Evolutionary conservation across 2,797 vertebrate genomes (phyloP).

Genomic region (Otolemur crassicaudatus): DNA sequence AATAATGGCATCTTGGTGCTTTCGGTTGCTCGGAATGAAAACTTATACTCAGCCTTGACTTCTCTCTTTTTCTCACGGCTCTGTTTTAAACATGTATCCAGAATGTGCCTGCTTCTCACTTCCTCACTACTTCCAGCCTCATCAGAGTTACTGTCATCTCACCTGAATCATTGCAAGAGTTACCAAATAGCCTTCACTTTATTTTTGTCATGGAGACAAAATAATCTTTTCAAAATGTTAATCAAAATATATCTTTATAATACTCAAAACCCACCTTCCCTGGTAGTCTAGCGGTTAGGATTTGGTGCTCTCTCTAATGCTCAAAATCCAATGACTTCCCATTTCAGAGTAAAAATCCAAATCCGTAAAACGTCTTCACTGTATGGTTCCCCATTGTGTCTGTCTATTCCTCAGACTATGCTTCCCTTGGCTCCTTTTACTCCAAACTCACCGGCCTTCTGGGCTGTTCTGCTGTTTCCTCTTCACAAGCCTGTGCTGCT

Average conservation of each 20-base stretch:
- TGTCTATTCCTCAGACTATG: neutral
- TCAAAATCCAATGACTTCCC: neutral
- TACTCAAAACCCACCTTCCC: neutral
- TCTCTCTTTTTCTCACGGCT: neutral
- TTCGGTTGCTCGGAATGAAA: neutral
- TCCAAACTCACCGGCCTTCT: neutral
- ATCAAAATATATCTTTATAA: neutral
- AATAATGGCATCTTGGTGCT: neutral
- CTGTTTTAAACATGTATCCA: neutral
- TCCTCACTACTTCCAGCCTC: neutral
- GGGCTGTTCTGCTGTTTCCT: neutral
- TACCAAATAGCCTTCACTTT: neutral
- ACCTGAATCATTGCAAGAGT: neutral
- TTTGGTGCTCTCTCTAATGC: too few species aligned
- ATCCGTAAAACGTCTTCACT: neutral
- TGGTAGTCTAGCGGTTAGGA: too few species aligned
- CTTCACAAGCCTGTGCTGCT: neutral
- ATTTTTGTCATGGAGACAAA: slow-evolving; percentile 35
- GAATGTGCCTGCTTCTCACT: neutral
- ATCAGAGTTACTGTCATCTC: neutral
- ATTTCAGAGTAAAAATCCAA: neutral
- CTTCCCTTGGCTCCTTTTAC: neutral
- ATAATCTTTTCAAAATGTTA: neutral
- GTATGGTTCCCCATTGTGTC: neutral
- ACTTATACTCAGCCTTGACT: neutral